Percentiles rank a stretch among this genome's conserved stretches.
Evolutionary conservation across 2,113 vertebrate species (phyloP).

Genomic region (Corapipo altera): DNA sequence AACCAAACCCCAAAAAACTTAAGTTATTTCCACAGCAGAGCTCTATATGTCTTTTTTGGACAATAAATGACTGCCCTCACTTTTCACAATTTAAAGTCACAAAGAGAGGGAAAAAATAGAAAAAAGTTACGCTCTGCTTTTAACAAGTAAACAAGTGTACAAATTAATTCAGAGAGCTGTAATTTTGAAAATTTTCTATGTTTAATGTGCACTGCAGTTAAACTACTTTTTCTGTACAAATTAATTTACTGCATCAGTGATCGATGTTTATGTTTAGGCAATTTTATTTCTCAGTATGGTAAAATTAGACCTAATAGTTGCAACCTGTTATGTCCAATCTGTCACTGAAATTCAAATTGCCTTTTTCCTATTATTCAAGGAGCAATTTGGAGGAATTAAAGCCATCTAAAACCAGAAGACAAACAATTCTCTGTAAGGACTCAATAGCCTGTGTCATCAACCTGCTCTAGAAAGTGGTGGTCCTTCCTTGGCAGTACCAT

Average conservation of each 20-base stretch:
- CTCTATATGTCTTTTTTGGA: background rate
- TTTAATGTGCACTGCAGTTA: constrained; percentile 84
- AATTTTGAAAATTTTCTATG: constrained; percentile 80
- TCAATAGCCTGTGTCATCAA: constrained; percentile 76
- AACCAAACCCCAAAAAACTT: background rate
- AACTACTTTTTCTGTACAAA: constrained; percentile 85
- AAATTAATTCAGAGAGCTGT: constrained; percentile 82
- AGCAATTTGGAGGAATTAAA: constrained; percentile 84
- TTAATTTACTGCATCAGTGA: constrained; percentile 89
- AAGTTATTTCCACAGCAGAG: background rate
- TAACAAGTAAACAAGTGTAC: constrained; percentile 83
- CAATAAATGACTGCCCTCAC: background rate
- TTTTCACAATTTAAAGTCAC: constrained; percentile 14
- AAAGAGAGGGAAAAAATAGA: background rate
- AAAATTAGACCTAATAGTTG: constrained; percentile 87
- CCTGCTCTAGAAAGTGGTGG: constrained; percentile 34
- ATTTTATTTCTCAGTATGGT: constrained; percentile 87
- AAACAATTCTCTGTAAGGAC: constrained; percentile 77
- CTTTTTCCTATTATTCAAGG: constrained; percentile 85
- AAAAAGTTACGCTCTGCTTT: constrained; percentile 66
- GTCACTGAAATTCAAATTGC: constrained; percentile 85
- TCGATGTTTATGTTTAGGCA: constrained; percentile 87
- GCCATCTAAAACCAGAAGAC: constrained; percentile 79
- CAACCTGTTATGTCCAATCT: constrained; percentile 87
- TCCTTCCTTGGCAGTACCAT: constrained; percentile 21